Conservation (phyloP, 2,888 invertebrate species). For the Clusia tigrina region DNA sequence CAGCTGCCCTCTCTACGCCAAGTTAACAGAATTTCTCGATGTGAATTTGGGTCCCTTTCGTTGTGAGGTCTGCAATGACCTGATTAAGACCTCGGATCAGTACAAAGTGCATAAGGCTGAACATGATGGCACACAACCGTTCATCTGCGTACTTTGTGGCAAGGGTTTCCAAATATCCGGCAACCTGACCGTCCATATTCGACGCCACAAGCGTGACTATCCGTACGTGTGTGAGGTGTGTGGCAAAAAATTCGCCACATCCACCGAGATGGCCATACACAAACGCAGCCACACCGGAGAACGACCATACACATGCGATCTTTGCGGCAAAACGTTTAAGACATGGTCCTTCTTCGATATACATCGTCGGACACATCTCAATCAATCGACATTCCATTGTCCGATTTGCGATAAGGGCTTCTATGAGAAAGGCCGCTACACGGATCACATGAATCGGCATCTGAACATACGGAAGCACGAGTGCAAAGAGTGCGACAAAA, state of each 20-base stretch:
- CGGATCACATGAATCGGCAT: constrained; percentile 57
- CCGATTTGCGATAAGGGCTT: constrained; percentile 56
- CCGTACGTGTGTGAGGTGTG: constrained; percentile 56
- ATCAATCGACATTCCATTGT: constrained; percentile 54
- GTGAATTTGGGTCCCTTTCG: constrained; percentile 53
- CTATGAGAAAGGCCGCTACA: constrained; percentile 57
- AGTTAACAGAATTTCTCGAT: constrained; percentile 45
- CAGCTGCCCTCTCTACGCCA: constrained; percentile 42
- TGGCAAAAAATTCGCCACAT: constrained; percentile 54
- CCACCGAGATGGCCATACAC: constrained; percentile 56
- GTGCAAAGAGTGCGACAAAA: constrained; percentile 54
- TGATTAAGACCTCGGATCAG: constrained; percentile 56
- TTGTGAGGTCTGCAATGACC: constrained; percentile 44
- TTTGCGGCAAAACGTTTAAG: constrained; percentile 56
- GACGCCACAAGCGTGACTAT: constrained; percentile 52
- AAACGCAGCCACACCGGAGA: constrained; percentile 56
- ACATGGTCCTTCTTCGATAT: constrained; percentile 59
- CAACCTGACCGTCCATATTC: constrained; percentile 53
- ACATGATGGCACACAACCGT: constrained; percentile 53
- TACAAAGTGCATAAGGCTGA: constrained; percentile 52
- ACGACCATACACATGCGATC: constrained; percentile 52
- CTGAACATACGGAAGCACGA: constrained; percentile 55
- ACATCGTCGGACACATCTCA: constrained; percentile 51
- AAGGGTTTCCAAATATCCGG: constrained; percentile 56
- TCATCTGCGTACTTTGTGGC: constrained; percentile 54